A percentile compares a stretch with the other conserved stretches of the same genome.
These are phyloP conservation scores for Endomychus coccineus DNA, from an alignment of 2,888 invertebrate species.

Conservation along the genomic window DNA sequence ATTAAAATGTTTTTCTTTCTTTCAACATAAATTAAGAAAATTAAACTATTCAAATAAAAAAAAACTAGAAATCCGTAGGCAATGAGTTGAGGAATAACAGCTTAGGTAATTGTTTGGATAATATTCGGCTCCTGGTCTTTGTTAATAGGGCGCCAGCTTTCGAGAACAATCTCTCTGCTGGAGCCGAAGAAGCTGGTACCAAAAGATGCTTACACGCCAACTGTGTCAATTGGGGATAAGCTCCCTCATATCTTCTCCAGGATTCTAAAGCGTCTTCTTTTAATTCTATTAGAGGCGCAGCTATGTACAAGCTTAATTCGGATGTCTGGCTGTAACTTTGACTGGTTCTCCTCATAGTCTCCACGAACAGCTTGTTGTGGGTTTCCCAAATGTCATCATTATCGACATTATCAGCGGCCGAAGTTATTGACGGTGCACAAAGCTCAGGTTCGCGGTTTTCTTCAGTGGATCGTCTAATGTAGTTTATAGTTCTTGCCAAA, in stretches of 20 bases:
- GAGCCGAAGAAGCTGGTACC: slow-evolving; percentile 24
- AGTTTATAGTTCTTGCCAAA: slow-evolving; percentile 15
- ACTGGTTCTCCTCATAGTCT: slow-evolving; percentile 21
- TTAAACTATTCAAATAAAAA: no score
- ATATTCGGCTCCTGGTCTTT: no score
- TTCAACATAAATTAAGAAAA: no score
- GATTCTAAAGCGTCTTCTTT: slow-evolving; percentile 24
- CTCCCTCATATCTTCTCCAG: slow-evolving; percentile 23
- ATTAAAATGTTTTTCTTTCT: no score
- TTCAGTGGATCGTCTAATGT: slow-evolving; percentile 22
- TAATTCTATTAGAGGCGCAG: slow-evolving; percentile 22
- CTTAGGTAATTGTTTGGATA: slow-evolving; percentile 19
- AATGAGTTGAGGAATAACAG: slow-evolving; percentile 21
- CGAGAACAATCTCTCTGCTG: slow-evolving; percentile 22
- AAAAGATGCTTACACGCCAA: slow-evolving; percentile 21
- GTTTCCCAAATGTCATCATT: slow-evolving; percentile 6
- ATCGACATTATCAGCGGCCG: slow-evolving; percentile 1
- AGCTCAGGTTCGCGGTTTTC: slow-evolving; percentile 18
- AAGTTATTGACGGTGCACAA: slow-evolving; percentile 16
- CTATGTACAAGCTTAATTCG: slow-evolving; percentile 16
- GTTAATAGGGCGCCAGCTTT: no score
- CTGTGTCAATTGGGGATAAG: slow-evolving; percentile 9
- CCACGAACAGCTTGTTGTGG: slow-evolving; percentile 23
- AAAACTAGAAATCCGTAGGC: background rate
- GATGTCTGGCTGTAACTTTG: no score